Conservation (phyloP, 2,797 vertebrate genomes). For the Tachyglossus aculeatus region DNA sequence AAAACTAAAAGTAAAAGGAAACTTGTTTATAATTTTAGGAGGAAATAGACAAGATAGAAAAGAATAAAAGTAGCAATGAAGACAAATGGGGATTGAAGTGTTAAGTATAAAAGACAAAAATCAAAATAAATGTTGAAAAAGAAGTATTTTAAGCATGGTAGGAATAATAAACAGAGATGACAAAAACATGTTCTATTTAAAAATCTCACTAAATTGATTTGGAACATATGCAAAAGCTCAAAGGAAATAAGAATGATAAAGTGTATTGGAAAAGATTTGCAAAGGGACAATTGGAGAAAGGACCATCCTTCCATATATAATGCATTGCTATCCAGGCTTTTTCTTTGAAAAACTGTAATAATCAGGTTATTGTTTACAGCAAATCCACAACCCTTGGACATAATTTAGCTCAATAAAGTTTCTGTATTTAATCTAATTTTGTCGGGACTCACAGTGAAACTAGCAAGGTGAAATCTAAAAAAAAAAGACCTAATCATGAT, state of each 20-base stretch:
- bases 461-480: conserved; percentile 39
- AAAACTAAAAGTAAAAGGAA: neutral
- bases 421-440: conserved; percentile 31
- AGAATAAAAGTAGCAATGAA: conserved; percentile 26
- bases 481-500: conserved; percentile 42
- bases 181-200: conserved; percentile 38
- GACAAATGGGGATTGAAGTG: conserved; percentile 14
- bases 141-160: conserved; percentile 4
- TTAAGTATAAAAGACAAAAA: no score
- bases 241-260: conserved; percentile 11
- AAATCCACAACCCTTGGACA: conserved; percentile 20
- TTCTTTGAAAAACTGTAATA: conserved; percentile 28
- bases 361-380: conserved; percentile 46
- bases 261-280: neutral
- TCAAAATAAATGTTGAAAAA: conserved; percentile 8
- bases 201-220: conserved; percentile 1
- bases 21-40: neutral
- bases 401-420: conserved; percentile 31
- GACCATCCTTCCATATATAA: conserved; percentile 10
- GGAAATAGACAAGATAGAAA: conserved; percentile 11
- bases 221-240: neutral
- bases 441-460: conserved; percentile 22
- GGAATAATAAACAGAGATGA: conserved; percentile 2
- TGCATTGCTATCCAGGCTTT: conserved; percentile 14
- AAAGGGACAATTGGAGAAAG: conserved; percentile 13